Percentiles rank a stretch among this genome's conserved stretches.
Conservation (phyloP, 2,888 invertebrate genomes). For the Drosophila algonquin region DNA sequence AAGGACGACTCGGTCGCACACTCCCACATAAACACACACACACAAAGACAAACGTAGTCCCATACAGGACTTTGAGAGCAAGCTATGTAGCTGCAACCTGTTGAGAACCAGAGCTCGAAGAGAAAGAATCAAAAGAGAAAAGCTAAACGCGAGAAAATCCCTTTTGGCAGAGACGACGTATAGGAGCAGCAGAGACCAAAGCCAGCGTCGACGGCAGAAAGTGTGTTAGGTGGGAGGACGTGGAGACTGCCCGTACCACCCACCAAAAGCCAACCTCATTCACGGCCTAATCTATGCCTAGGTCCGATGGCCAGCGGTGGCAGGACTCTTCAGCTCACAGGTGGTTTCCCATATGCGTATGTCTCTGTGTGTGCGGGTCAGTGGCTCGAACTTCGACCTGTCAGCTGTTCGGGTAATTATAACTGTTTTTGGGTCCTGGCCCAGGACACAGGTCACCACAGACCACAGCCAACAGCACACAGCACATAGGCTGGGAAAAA, state of each 20-base stretch:
- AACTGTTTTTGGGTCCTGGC: slow-evolving; percentile 2
- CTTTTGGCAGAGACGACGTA: slow-evolving; percentile 36
- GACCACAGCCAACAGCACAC: neutral
- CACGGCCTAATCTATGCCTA: neutral
- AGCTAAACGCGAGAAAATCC: slow-evolving; percentile 65
- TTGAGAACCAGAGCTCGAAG: slow-evolving; percentile 51
- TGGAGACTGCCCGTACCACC: neutral
- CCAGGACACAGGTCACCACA: neutral
- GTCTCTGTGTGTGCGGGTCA: neutral
- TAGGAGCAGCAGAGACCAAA: slow-evolving; percentile 11
- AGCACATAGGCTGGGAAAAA: neutral
- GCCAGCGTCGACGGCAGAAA: slow-evolving; percentile 1
- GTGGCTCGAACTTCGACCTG: slow-evolving; percentile 1
- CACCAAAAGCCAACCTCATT: neutral
- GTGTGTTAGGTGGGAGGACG: neutral
- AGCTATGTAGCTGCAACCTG: slow-evolving; percentile 57
- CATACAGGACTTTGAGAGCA: neutral
- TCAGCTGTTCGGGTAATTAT: slow-evolving; percentile 41
- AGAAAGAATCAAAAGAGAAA: slow-evolving; percentile 58
- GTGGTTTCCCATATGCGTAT: slow-evolving; percentile 21
- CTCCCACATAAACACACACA: slow-evolving; percentile 1
- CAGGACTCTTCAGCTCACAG: slow-evolving; percentile 23
- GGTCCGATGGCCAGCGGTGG: slow-evolving; percentile 7
- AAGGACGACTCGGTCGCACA: slow-evolving; percentile 17
- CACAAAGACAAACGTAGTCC: slow-evolving; percentile 1